Percentiles rank a stretch among this genome's conserved stretches.
Evolutionary conservation across 2,113 vertebrate genomes (phyloP).

Genomic region (Dinomys branickii): DNA sequence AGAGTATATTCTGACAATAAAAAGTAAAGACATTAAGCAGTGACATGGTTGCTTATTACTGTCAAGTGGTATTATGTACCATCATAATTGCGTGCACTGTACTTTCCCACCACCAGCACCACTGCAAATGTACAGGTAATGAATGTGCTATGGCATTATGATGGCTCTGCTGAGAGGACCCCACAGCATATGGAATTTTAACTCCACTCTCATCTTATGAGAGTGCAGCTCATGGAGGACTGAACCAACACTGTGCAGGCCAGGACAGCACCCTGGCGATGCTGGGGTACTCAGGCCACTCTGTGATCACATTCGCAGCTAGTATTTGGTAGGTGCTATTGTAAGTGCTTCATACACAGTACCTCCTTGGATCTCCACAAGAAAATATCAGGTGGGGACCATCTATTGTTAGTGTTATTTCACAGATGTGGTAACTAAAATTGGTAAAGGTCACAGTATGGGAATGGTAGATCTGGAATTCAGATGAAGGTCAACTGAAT

Average conservation of each 20-base stretch:
- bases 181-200: background rate
- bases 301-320: background rate
- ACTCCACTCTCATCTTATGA: background rate
- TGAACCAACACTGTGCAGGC: too few relatives aligned
- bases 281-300: background rate
- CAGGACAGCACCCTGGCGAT: background rate
- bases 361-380: background rate
- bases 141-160: background rate
- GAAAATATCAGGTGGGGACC: background rate
- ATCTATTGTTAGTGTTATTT: background rate
- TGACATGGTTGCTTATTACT: background rate
- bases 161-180: background rate
- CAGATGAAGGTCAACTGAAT: slow-evolving; percentile 4
- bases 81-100: too few relatives aligned
- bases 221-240: too few relatives aligned
- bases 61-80: background rate
- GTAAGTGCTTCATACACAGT: background rate
- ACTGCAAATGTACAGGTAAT: too few relatives aligned
- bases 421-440: background rate
- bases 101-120: background rate
- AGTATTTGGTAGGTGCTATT: background rate
- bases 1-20: background rate
- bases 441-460: background rate
- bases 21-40: background rate
- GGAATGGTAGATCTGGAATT: background rate